Evolutionary conservation across 2,888 invertebrate species (phyloP).

Genomic region (Catocala nupta): DNA sequence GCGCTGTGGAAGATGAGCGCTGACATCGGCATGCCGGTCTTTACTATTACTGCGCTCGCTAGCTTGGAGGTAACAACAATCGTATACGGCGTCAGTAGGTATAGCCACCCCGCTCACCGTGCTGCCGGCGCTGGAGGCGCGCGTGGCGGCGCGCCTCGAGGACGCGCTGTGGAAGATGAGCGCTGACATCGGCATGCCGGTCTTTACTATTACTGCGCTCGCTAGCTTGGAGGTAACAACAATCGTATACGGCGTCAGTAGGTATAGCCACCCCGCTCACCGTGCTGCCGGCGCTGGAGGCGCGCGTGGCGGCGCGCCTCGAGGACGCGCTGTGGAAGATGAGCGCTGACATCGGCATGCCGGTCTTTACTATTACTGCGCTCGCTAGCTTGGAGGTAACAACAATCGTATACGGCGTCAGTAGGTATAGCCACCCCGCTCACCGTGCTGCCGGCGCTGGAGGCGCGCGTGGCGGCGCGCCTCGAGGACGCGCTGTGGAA

Average conservation of each 20-base stretch:
- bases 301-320: constrained; percentile 68
- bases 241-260: constrained; percentile 72
- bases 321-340: constrained; percentile 81
- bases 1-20: constrained; percentile 80
- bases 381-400: constrained; percentile 72
- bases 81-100: constrained; percentile 72
- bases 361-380: constrained; percentile 77
- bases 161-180: constrained; percentile 80
- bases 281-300: constrained; percentile 75
- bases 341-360: constrained; percentile 79
- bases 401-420: constrained; percentile 72
- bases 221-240: too few species aligned
- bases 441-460: constrained; percentile 73
- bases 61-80: too few species aligned
- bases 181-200: constrained; percentile 80
- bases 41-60: constrained; percentile 75
- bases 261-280: constrained; percentile 76
- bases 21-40: constrained; percentile 80
- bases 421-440: constrained; percentile 77
- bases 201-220: constrained; percentile 75
- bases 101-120: constrained; percentile 77
- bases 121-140: constrained; percentile 72
- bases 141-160: constrained; percentile 72
- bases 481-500: constrained; percentile 80
- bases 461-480: constrained; percentile 70